A percentile compares a stretch with the other conserved stretches of the same genome.
Evolutionary conservation across 37 sponge, comb jelly and placozoan genomes (phyloP).

Genomic region (Spongilla lacustris): DNA sequence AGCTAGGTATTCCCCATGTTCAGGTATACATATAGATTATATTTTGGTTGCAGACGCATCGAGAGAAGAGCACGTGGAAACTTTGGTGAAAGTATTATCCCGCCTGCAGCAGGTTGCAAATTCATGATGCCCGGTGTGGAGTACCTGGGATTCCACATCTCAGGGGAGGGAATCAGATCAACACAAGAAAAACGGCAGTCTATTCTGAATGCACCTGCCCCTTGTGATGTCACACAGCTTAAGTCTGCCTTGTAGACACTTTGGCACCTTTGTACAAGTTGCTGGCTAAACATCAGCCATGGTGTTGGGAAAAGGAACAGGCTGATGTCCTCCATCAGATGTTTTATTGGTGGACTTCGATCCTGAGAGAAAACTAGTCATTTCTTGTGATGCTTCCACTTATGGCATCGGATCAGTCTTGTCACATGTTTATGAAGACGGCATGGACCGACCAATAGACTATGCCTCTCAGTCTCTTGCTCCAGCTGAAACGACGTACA

Average conservation of each 20-base stretch:
- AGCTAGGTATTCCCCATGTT: slow-evolving; percentile 13
- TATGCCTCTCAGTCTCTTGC: slow-evolving; percentile 28
- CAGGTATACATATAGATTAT: slow-evolving; percentile 7
- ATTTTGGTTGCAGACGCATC: slow-evolving; percentile 14
- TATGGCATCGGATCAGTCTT: slow-evolving; percentile 54
- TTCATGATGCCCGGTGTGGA: slow-evolving; percentile 5
- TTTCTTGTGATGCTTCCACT: slow-evolving; percentile 34
- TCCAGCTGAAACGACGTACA: slow-evolving; percentile 20
- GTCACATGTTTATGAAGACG: slow-evolving; percentile 28
- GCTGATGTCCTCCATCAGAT: slow-evolving; percentile 19
- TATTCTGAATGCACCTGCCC: slow-evolving; percentile 14
- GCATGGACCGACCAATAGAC: slow-evolving; percentile 22
- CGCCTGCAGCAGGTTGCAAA: not conserved
- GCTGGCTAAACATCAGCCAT: slow-evolving; percentile 10
- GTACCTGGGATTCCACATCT: not conserved
- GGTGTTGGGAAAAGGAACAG: slow-evolving; percentile 31
- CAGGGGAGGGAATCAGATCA: not conserved
- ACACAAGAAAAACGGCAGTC: no score
- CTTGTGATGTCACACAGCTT: not conserved
- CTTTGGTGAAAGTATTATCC: slow-evolving; percentile 2
- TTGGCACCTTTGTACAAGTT: slow-evolving; percentile 41
- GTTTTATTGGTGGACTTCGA: not conserved
- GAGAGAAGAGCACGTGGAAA: slow-evolving; percentile 14
- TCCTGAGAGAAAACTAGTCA: not conserved
- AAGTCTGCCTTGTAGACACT: slow-evolving; percentile 28